Conservation (phyloP, 2,888 invertebrate genomes). For the Acanthopleura granulata region DNA sequence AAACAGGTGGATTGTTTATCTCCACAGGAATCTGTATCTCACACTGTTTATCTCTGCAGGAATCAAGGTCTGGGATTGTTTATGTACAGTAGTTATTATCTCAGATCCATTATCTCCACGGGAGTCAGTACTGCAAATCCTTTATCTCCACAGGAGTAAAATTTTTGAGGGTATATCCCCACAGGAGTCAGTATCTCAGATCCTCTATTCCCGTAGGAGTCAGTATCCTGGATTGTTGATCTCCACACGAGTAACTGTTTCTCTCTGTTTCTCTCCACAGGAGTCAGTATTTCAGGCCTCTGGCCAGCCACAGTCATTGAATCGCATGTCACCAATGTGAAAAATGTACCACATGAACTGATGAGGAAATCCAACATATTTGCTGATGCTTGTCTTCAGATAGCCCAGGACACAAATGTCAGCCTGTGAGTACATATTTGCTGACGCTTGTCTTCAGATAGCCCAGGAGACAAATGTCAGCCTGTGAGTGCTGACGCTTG, state of each 20-base stretch:
- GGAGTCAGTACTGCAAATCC: no score
- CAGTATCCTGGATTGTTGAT: background rate
- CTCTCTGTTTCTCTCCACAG: conserved; percentile 28
- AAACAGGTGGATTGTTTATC: no score
- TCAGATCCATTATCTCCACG: no score
- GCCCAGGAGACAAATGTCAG: conserved; percentile 38
- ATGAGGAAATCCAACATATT: conserved; percentile 55
- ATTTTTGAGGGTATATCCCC: no score
- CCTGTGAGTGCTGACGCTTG: conserved; percentile 51
- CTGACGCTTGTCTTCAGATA: conserved; percentile 54
- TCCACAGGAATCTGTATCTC: no score
- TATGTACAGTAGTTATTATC: no score
- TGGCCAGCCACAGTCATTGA: conserved; percentile 60
- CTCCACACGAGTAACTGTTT: background rate
- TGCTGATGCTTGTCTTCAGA: conserved; percentile 55
- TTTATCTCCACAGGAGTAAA: no score
- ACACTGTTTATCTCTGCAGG: no score
- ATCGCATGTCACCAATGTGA: conserved; percentile 52
- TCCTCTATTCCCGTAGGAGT: no score
- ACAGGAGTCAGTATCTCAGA: no score
- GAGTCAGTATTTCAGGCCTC: conserved; percentile 50
- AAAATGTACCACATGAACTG: conserved; percentile 35
- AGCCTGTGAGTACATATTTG: conserved; percentile 40
- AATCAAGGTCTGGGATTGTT: no score
- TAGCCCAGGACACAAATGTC: conserved; percentile 42